Conservation (phyloP, 2,797 vertebrate genomes). For the Decapterus maruadsi region DNA sequence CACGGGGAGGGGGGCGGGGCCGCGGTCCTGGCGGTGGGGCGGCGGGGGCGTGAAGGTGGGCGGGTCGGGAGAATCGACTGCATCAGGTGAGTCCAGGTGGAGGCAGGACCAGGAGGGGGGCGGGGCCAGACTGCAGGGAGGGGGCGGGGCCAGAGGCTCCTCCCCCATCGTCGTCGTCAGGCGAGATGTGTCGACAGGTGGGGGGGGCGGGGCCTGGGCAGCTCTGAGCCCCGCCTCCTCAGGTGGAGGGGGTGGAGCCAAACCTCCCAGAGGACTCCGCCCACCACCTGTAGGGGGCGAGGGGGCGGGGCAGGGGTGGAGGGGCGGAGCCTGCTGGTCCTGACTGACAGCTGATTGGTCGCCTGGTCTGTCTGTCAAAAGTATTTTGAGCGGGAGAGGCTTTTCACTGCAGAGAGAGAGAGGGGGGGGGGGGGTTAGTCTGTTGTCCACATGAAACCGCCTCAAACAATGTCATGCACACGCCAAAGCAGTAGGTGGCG, state of each 20-base stretch:
- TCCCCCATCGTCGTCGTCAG: constrained; percentile 1
- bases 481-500: no score
- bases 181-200: constrained; percentile 31
- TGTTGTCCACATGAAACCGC: no score
- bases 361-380: constrained; percentile 87
- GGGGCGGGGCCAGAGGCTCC: constrained; percentile 25
- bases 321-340: constrained; percentile 86
- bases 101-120: constrained; percentile 69
- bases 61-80: constrained; percentile 33
- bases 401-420: constrained; percentile 88
- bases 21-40: constrained; percentile 44
- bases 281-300: neutral
- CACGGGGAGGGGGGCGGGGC: constrained; percentile 80
- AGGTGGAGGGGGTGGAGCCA: constrained; percentile 21
- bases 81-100: constrained; percentile 37
- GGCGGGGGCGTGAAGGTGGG: constrained; percentile 21
- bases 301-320: constrained; percentile 53
- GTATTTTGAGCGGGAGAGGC: constrained; percentile 94
- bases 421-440: neutral
- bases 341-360: constrained; percentile 83
- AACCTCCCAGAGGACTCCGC: constrained; percentile 11
- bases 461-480: no score
- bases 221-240: constrained; percentile 47
- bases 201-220: neutral
- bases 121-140: constrained; percentile 57